phyloP scores from a whole-genome alignment of 2,797 vertebrate species.

The Molossus molossus region DNA sequence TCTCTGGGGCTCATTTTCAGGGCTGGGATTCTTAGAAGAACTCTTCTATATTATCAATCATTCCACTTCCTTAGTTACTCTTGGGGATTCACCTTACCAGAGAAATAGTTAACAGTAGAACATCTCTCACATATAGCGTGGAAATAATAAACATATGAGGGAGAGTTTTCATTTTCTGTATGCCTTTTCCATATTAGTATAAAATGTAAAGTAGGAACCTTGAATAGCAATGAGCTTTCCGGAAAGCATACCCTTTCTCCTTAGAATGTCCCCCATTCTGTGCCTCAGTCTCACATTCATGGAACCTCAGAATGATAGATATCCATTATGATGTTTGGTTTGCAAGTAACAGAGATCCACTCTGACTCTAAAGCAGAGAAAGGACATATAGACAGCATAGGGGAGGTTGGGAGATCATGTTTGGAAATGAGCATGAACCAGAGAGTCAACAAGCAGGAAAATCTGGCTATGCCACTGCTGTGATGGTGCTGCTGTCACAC shows the following conservation, averaged over 20 bases:
- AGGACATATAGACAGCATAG: neutral
- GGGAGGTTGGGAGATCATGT: neutral
- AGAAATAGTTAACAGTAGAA: neutral
- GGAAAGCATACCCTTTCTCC: neutral
- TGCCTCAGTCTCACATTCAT: neutral
- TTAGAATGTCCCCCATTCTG: neutral
- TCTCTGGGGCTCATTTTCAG: slow-evolving; percentile 8
- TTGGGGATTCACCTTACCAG: neutral
- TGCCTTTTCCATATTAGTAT: neutral
- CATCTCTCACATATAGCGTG: neutral
- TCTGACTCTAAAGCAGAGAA: slow-evolving; percentile 31
- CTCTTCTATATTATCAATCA: neutral
- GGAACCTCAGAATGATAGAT: neutral
- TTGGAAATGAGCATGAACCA: neutral
- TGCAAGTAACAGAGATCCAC: neutral
- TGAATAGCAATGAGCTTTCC: slow-evolving; percentile 16
- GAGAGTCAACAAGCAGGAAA: neutral
- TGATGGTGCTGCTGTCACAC: neutral
- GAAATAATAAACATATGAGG: neutral
- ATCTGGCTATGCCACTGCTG: neutral
- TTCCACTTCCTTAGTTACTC: neutral
- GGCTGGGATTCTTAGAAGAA: neutral
- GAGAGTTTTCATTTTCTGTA: neutral
- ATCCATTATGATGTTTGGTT: neutral
- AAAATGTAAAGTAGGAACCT: slow-evolving; percentile 39